These are phyloP conservation scores for Metridium senile DNA, from an alignment of 92 coral and sea anemone species.

Conservation along the genomic window DNA sequence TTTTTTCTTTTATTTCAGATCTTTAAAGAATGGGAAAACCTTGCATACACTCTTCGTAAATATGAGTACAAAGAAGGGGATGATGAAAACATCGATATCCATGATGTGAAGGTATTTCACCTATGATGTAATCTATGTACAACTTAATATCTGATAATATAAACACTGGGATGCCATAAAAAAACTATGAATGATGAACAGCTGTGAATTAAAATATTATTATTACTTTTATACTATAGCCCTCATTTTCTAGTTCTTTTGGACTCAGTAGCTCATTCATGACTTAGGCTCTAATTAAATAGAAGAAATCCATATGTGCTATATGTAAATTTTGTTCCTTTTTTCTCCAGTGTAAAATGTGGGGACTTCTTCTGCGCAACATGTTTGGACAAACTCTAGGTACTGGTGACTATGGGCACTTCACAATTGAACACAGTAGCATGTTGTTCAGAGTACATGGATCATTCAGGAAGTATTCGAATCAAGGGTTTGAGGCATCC, in stretches of 20 bases:
- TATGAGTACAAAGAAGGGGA: too few species aligned
- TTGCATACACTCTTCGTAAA: too few species aligned
- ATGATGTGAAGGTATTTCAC: too few species aligned
- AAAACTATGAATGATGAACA: too few species aligned
- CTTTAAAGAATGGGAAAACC: too few species aligned
- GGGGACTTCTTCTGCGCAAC: constrained; percentile 16
- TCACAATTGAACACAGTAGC: constrained; percentile 38
- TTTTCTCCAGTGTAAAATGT: constrained; percentile 18
- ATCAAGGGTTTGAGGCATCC: constrained; percentile 55
- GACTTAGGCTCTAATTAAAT: background rate
- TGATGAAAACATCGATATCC: too few species aligned
- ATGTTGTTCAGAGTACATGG: constrained; percentile 26
- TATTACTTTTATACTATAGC: background rate
- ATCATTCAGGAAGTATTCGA: constrained; percentile 31
- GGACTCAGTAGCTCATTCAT: background rate
- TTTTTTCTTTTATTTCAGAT: too few species aligned
- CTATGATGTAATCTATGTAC: too few species aligned
- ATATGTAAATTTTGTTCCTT: background rate
- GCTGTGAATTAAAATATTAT: too few species aligned
- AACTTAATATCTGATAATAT: too few species aligned
- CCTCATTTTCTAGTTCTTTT: background rate
- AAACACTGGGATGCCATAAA: too few species aligned
- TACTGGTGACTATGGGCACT: constrained; percentile 43
- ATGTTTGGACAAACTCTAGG: constrained; percentile 39
- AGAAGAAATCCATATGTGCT: background rate